phyloP scores from a whole-genome alignment of 2,888 invertebrate species.

The Aleiodes alternator region DNA sequence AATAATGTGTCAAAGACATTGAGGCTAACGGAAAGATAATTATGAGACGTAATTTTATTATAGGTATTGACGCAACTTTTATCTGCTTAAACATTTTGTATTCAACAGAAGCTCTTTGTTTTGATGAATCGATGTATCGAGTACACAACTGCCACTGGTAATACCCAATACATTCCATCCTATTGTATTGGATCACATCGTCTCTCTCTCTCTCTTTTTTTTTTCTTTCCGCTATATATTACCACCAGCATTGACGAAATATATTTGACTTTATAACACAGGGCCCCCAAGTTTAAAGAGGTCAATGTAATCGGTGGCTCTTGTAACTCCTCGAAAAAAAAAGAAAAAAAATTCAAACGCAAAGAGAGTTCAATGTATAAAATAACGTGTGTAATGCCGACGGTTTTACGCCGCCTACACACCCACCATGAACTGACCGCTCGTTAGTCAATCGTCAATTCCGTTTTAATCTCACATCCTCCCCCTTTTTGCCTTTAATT shows the following conservation, averaged over 20 bases:
- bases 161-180: too few relatives aligned
- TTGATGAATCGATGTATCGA: background rate
- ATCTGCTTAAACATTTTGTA: background rate
- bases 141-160: too few relatives aligned
- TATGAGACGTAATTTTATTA: conserved; percentile 17
- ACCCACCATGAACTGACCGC: conserved; percentile 37
- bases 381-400: conserved; percentile 34
- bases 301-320: conserved; percentile 67
- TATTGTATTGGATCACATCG: conserved; percentile 19
- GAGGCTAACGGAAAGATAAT: conserved; percentile 27
- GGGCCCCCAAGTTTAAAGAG: conserved; percentile 58
- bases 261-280: conserved; percentile 33
- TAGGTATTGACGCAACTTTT: conserved; percentile 9
- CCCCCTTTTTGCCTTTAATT: conserved; percentile 23
- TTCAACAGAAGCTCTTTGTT: background rate
- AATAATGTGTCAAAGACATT: conserved; percentile 23
- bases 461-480: conserved; percentile 51
- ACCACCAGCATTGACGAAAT: conserved; percentile 21
- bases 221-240: background rate
- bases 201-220: conserved; percentile 22
- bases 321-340: conserved; percentile 59
- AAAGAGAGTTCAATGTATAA: conserved; percentile 44
- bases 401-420: conserved; percentile 57
- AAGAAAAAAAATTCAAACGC: conserved; percentile 40
- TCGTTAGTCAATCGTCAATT: conserved; percentile 55